A percentile compares a stretch with the other conserved stretches of the same genome.
Conservation (phyloP, 92 coral and sea anemone genomes). For the Virgularia gustaviana region DNA sequence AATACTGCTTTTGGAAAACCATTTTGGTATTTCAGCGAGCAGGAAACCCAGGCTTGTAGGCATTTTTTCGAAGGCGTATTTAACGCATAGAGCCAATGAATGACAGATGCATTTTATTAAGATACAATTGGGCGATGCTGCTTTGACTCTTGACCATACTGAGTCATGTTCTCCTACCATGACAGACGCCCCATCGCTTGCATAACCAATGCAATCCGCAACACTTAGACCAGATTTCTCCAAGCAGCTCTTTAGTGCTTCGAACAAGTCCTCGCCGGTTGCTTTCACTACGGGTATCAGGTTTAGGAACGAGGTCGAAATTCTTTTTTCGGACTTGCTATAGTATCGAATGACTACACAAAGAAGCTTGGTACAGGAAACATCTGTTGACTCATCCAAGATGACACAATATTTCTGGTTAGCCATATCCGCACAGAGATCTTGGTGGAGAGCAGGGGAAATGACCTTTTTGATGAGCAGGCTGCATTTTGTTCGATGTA, state of each 20-base stretch:
- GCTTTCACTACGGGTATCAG: slow-evolving; percentile 9
- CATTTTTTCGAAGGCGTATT: slow-evolving; percentile 21
- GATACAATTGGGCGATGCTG: slow-evolving; percentile 5
- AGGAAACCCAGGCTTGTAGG: slow-evolving; percentile 11
- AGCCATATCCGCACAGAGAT: not conserved
- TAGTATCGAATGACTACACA: not conserved
- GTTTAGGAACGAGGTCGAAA: not conserved
- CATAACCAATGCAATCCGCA: not conserved
- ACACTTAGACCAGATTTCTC: not conserved
- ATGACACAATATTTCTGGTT: not conserved
- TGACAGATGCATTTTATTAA: slow-evolving; percentile 32
- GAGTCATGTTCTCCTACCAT: not conserved
- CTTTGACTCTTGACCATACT: not conserved
- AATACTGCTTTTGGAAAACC: not conserved
- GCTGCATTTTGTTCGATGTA: slow-evolving; percentile 32
- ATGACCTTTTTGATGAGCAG: not conserved
- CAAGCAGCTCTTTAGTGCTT: slow-evolving; percentile 21
- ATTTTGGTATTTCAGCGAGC: not conserved
- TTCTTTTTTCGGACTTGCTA: not conserved
- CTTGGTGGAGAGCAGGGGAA: not conserved
- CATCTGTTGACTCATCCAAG: not conserved
- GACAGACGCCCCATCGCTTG: not conserved
- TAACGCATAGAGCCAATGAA: slow-evolving; percentile 29
- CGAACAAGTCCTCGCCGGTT: slow-evolving; percentile 14
- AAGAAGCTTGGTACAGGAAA: not conserved